Evolutionary conservation across 2,888 invertebrate genomes (phyloP).

Genomic region (Conops quadrifasciatus): DNA sequence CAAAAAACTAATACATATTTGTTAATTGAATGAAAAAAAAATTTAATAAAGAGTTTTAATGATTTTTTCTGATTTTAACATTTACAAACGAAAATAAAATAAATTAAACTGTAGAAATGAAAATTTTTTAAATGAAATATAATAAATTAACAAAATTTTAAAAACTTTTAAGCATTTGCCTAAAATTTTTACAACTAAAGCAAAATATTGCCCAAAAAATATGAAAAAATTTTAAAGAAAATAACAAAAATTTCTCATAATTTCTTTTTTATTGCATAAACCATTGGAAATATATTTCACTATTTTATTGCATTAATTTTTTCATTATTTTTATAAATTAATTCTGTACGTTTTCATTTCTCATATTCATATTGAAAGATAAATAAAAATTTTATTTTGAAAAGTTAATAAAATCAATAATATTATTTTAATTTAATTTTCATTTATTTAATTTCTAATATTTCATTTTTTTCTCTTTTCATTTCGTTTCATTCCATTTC

Average conservation of each 20-base stretch:
- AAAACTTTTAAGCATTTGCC: neutral
- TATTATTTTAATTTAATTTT: slow-evolving; percentile 34
- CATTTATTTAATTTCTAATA: slow-evolving; percentile 32
- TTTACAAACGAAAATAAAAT: no score
- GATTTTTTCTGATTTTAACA: no score
- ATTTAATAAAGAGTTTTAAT: no score
- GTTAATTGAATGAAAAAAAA: no score
- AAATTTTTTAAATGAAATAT: neutral
- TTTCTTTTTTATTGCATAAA: slow-evolving; percentile 61
- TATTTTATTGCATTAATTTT: no score
- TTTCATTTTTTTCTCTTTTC: slow-evolving; percentile 24
- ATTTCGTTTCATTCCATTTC: slow-evolving; percentile 6
- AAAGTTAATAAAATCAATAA: slow-evolving; percentile 28
- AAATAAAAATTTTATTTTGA: no score
- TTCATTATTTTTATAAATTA: slow-evolving; percentile 33
- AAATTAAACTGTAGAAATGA: neutral
- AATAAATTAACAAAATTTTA: neutral
- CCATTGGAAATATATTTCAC: slow-evolving; percentile 58
- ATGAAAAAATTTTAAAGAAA: slow-evolving; percentile 33
- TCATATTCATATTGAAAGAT: slow-evolving; percentile 37
- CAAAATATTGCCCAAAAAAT: slow-evolving; percentile 49
- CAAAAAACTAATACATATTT: no score
- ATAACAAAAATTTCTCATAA: slow-evolving; percentile 37
- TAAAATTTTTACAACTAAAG: slow-evolving; percentile 4
- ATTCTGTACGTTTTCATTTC: slow-evolving; percentile 39